phyloP scores from a whole-genome alignment of 1,140 invertebrate species.

The Pseudomyrmex dendroicus region DNA sequence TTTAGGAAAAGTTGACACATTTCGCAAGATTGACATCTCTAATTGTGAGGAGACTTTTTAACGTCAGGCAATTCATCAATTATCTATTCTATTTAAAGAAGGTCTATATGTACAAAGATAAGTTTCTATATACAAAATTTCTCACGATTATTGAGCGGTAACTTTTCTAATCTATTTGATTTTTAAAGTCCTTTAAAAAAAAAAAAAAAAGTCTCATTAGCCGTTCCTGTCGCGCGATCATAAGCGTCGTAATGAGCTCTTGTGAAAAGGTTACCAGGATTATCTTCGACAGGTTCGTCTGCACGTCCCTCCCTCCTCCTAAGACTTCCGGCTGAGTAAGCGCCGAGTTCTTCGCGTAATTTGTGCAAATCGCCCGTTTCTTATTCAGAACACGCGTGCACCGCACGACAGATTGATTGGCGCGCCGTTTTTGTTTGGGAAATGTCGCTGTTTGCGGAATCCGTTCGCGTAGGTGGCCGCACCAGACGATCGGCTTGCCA shows the following conservation, averaged over 20 bases:
- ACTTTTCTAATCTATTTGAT: not conserved
- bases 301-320: not conserved
- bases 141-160: no score
- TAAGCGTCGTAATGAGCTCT: not conserved
- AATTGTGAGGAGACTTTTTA: not conserved
- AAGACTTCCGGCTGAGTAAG: conserved; percentile 6
- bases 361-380: conserved; percentile 73
- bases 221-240: not conserved
- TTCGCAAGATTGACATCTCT: conserved; percentile 10
- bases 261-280: conserved; percentile 32
- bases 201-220: not conserved
- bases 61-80: no score
- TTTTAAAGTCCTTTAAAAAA: not conserved
- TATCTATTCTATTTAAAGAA: no score
- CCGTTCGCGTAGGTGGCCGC: conserved; percentile 67
- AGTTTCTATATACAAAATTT: no score
- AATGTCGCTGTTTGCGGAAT: conserved; percentile 74
- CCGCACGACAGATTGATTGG: conserved; percentile 70
- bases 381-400: conserved; percentile 74
- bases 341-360: conserved; percentile 61
- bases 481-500: conserved; percentile 1
- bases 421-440: conserved; percentile 67
- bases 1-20: not conserved
- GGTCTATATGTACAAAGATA: no score
- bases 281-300: conserved; percentile 18